Conservation (phyloP, 2,888 invertebrate species). For the Hydrotaea diabolus region DNA sequence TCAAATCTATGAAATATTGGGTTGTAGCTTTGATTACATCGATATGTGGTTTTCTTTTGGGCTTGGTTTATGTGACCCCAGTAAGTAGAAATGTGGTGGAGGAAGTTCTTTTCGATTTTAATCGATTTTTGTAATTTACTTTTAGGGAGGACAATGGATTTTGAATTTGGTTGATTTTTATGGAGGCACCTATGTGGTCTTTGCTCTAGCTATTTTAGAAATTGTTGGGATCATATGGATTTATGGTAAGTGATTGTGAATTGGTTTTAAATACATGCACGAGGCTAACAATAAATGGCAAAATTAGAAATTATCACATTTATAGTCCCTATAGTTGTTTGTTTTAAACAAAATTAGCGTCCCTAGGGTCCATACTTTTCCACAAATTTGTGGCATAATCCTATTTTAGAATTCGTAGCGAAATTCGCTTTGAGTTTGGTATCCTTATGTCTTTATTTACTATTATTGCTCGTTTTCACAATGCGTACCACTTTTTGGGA, state of each 20-base stretch:
- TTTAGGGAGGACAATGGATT: constrained; percentile 83
- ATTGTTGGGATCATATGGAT: constrained; percentile 83
- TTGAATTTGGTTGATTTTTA: constrained; percentile 83
- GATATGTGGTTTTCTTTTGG: constrained; percentile 83
- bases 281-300: too few relatives aligned
- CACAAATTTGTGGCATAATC: too few relatives aligned
- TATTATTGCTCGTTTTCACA: too few relatives aligned
- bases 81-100: constrained; percentile 53
- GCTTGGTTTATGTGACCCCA: constrained; percentile 89
- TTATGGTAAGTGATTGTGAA: constrained; percentile 82
- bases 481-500: too few relatives aligned
- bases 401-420: too few relatives aligned
- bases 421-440: too few relatives aligned
- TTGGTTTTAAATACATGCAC: too few relatives aligned
- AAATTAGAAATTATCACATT: too few relatives aligned
- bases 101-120: neutral
- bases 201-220: constrained; percentile 84
- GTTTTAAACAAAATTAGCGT: too few relatives aligned
- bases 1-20: constrained; percentile 83
- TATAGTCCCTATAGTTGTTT: too few relatives aligned
- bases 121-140: neutral
- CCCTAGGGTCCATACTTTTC: too few relatives aligned
- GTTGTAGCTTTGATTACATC: constrained; percentile 83
- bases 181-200: constrained; percentile 85
- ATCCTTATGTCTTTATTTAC: too few relatives aligned